Conservation (phyloP, 53 echinoderm and acorn worm genomes). For the Patiria pectinifera region DNA sequence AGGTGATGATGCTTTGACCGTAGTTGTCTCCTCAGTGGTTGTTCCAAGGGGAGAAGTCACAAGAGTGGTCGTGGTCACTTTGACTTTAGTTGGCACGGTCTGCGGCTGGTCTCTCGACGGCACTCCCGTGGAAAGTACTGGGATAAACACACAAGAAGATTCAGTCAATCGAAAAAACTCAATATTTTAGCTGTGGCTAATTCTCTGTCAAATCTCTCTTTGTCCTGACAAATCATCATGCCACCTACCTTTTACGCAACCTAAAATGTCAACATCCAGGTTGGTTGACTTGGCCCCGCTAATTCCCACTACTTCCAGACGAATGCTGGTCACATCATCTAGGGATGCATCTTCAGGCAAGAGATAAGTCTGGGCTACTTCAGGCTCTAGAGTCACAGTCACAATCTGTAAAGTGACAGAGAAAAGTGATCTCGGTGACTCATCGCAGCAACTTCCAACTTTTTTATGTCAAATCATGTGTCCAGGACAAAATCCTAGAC, state of each 20-base stretch:
- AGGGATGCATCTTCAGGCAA: too few species aligned
- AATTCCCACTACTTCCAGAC: too few species aligned
- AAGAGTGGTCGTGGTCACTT: constrained; percentile 12
- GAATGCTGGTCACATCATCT: too few species aligned
- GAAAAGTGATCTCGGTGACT: too few species aligned
- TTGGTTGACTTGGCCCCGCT: too few species aligned
- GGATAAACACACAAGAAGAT: neutral
- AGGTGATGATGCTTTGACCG: constrained; percentile 1
- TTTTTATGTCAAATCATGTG: too few species aligned
- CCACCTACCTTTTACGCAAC: neutral
- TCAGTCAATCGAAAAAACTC: neutral
- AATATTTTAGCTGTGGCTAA: neutral
- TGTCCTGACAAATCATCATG: neutral
- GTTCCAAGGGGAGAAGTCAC: constrained; percentile 24
- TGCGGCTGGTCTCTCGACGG: neutral
- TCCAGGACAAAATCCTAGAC: too few species aligned
- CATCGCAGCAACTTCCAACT: too few species aligned
- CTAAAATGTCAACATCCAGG: too few species aligned
- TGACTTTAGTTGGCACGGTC: constrained; percentile 22
- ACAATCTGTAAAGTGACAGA: too few species aligned
- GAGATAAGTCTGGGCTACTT: too few species aligned
- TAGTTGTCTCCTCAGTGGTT: constrained; percentile 25
- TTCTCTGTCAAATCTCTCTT: neutral
- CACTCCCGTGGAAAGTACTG: neutral
- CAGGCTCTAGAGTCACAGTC: too few species aligned